Evolutionary conservation across 2,797 vertebrate species (phyloP).

Genomic region (Dendrocincla tyrannina): DNA sequence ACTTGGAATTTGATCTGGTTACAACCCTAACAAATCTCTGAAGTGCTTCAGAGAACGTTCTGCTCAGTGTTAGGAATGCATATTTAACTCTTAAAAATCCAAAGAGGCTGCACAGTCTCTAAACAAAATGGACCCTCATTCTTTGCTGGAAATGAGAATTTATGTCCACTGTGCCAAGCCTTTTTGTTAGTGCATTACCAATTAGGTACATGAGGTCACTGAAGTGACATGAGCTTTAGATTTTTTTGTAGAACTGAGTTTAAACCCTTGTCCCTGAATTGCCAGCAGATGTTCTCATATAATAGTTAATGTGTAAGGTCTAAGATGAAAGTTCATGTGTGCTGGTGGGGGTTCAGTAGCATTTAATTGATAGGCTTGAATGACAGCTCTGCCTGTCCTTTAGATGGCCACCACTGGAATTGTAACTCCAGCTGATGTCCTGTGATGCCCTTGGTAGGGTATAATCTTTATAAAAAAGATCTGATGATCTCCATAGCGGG

Average conservation of each 20-base stretch:
- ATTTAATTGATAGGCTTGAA: background rate
- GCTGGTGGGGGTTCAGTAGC: background rate
- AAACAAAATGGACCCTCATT: background rate
- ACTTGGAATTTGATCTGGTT: background rate
- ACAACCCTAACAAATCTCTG: background rate
- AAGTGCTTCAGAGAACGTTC: background rate
- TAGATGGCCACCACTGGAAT: background rate
- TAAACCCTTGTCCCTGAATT: background rate
- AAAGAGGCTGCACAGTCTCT: background rate
- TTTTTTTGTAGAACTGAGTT: background rate
- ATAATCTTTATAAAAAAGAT: background rate
- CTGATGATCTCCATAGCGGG: background rate
- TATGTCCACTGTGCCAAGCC: background rate
- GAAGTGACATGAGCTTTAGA: background rate
- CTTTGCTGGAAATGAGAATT: background rate
- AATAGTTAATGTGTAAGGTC: background rate
- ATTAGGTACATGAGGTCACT: background rate
- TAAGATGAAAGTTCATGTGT: background rate
- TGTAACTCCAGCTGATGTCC: background rate
- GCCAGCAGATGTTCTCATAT: background rate
- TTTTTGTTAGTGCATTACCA: background rate
- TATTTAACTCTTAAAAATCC: background rate
- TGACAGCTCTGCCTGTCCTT: background rate
- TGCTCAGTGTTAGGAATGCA: background rate
- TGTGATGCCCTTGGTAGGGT: background rate